A percentile compares a stretch with the other conserved stretches of the same genome.
phyloP scores from a whole-genome alignment of 2,113 vertebrate genomes.

The Forbesichthys agassizii region DNA sequence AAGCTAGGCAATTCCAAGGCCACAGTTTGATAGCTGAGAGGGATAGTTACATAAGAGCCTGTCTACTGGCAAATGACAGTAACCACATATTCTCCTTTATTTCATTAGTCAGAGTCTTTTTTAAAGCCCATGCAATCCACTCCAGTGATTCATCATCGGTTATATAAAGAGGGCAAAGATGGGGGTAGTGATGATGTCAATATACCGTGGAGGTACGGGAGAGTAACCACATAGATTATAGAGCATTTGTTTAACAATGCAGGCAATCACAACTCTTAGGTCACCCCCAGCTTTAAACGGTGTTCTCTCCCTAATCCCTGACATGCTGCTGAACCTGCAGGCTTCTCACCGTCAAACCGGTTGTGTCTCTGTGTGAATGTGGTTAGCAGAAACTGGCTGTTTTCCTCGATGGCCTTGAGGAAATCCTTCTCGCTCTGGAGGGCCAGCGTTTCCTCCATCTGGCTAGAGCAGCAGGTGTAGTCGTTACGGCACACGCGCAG shows the following conservation, averaged over 20 bases:
- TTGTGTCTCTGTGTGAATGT: conserved; percentile 82
- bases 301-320: too few species aligned
- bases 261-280: conserved; percentile 5
- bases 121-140: conserved; percentile 51
- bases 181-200: conserved; percentile 43
- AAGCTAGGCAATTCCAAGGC: conserved; percentile 20
- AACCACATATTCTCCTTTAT: conserved; percentile 46
- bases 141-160: conserved; percentile 64
- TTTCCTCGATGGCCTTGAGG: conserved; percentile 79
- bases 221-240: conserved; percentile 27
- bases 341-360: conserved; percentile 83
- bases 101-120: conserved; percentile 25
- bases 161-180: conserved; percentile 60
- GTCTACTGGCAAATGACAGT: conserved; percentile 38
- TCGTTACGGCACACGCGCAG: conserved; percentile 86
- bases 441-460: conserved; percentile 84
- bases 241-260: conserved; percentile 15
- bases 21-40: conserved; percentile 31
- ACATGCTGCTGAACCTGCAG: background rate
- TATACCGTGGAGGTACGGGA: conserved; percentile 42
- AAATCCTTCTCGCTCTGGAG: conserved; percentile 82
- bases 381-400: conserved; percentile 82
- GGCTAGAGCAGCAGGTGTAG: conserved; percentile 89
- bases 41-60: conserved; percentile 45
- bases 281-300: conserved; percentile 21